A percentile compares a stretch with the other conserved stretches of the same genome.
These are phyloP conservation scores for Monodelphis domestica DNA, from an alignment of 2,797 vertebrate genomes.

Conservation along the genomic window DNA sequence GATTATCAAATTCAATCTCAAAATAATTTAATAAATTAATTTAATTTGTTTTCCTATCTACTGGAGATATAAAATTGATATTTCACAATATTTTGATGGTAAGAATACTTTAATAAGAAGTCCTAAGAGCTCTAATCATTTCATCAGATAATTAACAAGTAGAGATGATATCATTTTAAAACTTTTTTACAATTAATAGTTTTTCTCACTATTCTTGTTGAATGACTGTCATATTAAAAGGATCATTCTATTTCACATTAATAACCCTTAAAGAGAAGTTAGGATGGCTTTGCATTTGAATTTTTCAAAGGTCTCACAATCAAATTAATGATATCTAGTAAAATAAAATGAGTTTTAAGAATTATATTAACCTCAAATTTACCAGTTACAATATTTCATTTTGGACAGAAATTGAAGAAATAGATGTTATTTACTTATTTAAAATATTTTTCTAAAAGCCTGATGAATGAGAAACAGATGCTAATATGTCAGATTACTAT, in stretches of 20 bases:
- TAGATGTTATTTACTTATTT: not conserved
- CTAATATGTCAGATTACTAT: not conserved
- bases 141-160: not conserved
- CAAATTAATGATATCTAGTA: not conserved
- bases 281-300: not conserved
- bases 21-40: constrained; percentile 9
- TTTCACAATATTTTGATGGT: not conserved
- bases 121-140: constrained; percentile 7
- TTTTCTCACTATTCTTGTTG: not conserved
- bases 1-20: not conserved
- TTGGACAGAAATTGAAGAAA: not conserved
- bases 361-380: constrained; percentile 16
- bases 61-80: constrained; percentile 31
- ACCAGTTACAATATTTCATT: not conserved
- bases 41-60: constrained; percentile 19
- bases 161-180: constrained; percentile 15
- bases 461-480: not conserved
- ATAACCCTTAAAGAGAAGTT: constrained; percentile 2
- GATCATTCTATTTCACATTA: not conserved
- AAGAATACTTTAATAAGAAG: not conserved
- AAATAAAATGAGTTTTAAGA: not conserved
- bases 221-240: not conserved
- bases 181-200: not conserved
- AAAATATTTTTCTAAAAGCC: not conserved
- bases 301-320: not conserved